Percentiles rank a stretch among this genome's conserved stretches.
phyloP scores from a whole-genome alignment of 1,140 invertebrate genomes.

The Heliothis subflexa region DNA sequence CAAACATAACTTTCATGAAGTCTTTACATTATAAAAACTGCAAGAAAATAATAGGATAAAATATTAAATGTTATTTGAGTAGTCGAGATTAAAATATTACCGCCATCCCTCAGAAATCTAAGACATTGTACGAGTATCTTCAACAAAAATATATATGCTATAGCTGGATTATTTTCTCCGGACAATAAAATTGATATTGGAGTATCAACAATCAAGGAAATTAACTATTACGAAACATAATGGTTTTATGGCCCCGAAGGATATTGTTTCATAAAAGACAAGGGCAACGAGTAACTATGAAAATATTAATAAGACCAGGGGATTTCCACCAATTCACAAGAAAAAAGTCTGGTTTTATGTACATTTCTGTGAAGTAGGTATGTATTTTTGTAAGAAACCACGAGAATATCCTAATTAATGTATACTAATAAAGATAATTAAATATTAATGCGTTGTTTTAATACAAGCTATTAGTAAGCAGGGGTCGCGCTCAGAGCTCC shows the following conservation, averaged over 20 bases:
- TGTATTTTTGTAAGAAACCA: neutral
- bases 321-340: too few species aligned
- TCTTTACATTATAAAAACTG: too few species aligned
- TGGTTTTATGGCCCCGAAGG: conserved; percentile 24
- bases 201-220: conserved; percentile 41
- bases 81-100: neutral
- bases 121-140: neutral
- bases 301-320: neutral
- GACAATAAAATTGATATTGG: conserved; percentile 26
- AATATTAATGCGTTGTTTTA: conserved; percentile 39
- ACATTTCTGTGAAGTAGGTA: too few species aligned
- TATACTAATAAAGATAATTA: conserved; percentile 6
- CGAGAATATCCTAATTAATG: conserved; percentile 1
- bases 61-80: too few species aligned
- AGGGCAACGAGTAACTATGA: neutral
- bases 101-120: neutral
- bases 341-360: too few species aligned
- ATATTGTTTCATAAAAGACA: neutral
- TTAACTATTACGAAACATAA: conserved; percentile 42
- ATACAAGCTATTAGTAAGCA: conserved; percentile 27
- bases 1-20: too few species aligned
- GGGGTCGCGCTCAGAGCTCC: neutral
- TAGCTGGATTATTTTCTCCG: neutral
- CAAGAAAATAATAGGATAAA: conserved; percentile 1
- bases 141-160: neutral